Base-by-base conservation (phyloP, 2,888 invertebrate genomes). In the Elgonia sp. region DNA sequence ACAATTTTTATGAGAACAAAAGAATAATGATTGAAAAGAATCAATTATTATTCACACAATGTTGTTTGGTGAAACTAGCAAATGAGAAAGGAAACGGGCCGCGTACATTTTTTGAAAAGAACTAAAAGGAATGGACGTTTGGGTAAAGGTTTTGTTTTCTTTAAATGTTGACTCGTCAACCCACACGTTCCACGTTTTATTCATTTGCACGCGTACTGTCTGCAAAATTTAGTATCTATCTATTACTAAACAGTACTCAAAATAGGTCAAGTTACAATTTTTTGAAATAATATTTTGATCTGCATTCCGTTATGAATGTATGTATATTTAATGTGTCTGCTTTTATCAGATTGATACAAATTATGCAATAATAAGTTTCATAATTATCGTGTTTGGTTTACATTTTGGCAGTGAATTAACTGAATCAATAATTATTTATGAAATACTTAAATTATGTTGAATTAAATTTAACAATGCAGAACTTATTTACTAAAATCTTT, bases 71-170 rank as follows among this genome's bases (percentile, higher is more conserved):
- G 81, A 81, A 81, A 81, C 81, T 60, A 63, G 53, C 57, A 67
- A 79, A 57, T 42, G 65, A 53, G 63, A 81, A 81, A 81, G 60
- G 62, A 81, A 81, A 37, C 81, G 9, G 81, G 81, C 63, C 81
- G 62, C 63, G 50, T 69, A 70, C 57, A 69, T 63, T 72, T n/a
- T 60, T 72, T 70, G 72, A 55, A 72, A 72, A 55, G 72, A 55
- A 53, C 65, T 16, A 55, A 67, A 77, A 65, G 65, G 40, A 40
- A 42, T 12, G 20, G 20, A 20, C 20, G 63, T 42, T 65, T 42
- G 18, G 53, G 14, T 40, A 55, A 60, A 75, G 21, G 29, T 60
- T 75, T 60, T 39, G 46, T 75, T 60, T 75, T 62, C 60, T 75
- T 60, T 21, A 46, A 50, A 29, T 39, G 63, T 63, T 63, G 63